Evolutionary conservation across 2,113 vertebrate genomes (phyloP).

Genomic region (Ranitomeya variabilis): DNA sequence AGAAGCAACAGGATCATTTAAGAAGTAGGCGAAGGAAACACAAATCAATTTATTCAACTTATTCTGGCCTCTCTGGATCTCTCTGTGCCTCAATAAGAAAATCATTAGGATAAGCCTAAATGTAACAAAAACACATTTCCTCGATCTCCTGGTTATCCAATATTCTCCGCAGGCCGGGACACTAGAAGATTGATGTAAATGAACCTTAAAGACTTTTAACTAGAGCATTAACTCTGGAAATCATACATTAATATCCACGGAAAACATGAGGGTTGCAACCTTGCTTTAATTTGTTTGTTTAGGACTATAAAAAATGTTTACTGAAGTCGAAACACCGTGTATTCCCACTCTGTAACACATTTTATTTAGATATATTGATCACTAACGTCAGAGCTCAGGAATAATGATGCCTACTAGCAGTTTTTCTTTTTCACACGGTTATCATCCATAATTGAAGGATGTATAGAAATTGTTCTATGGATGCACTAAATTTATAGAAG

Average conservation of each 20-base stretch:
- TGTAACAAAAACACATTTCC: neutral
- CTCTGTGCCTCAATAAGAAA: slow-evolving; percentile 21
- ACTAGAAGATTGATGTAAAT: too few relatives aligned
- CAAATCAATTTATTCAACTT: slow-evolving; percentile 15
- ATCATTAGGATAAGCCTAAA: slow-evolving; percentile 10
- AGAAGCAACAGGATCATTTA: slow-evolving; percentile 23
- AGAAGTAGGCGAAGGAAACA: slow-evolving; percentile 2
- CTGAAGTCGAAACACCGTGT: neutral
- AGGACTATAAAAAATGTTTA: neutral
- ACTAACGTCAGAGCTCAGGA: too few relatives aligned
- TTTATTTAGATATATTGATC: neutral
- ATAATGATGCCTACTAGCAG: too few relatives aligned
- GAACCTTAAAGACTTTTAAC: slow-evolving; percentile 16
- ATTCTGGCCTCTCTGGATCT: neutral
- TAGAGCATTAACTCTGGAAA: neutral
- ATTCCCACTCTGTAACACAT: neutral
- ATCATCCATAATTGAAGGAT: too few relatives aligned
- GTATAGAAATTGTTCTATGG: too few relatives aligned
- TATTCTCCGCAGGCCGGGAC: neutral
- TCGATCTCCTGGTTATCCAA: slow-evolving; percentile 3
- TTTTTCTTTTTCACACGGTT: too few relatives aligned
- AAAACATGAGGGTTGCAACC: neutral
- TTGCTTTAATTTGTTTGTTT: neutral
- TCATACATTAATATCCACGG: neutral
- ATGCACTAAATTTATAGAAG: too few relatives aligned